Evolutionary conservation across 35 echinoderm and acorn worm species (phyloP).

Genomic region (Stichopus chloronotus): DNA sequence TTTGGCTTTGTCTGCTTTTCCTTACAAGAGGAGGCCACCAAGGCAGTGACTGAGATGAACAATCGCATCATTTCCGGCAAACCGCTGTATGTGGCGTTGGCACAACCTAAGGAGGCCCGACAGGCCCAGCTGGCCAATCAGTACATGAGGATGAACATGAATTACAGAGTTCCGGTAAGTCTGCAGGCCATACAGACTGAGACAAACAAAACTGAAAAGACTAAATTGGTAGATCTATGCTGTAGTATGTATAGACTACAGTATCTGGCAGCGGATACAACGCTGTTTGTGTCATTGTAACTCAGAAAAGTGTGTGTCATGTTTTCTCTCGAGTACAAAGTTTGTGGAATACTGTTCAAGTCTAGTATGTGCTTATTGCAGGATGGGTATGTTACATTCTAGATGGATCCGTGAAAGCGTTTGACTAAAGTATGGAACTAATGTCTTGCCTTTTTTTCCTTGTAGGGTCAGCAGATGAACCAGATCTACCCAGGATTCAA

Average conservation of each 20-base stretch:
- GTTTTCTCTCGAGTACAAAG: neutral
- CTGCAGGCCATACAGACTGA: neutral
- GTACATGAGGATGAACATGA: constrained; percentile 67
- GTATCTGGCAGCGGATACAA: neutral
- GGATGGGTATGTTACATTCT: neutral
- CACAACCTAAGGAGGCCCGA: constrained; percentile 88
- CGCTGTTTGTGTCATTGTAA: neutral
- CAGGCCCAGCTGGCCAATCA: constrained; percentile 76
- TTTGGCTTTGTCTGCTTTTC: constrained; percentile 98
- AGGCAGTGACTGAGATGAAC: constrained; percentile 95
- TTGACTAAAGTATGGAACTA: neutral
- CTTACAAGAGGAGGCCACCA: constrained; percentile 87
- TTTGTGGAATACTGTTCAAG: neutral
- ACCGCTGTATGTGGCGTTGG: constrained; percentile 87
- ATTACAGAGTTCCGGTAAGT: constrained; percentile 27
- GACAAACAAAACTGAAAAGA: neutral
- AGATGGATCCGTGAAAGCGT: neutral
- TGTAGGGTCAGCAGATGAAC: constrained; percentile 72
- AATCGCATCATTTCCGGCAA: constrained; percentile 76
- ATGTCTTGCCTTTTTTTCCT: neutral
- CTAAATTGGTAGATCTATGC: neutral
- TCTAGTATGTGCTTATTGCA: neutral
- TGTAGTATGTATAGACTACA: neutral
- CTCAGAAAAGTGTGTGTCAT: neutral
- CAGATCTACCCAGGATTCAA: constrained; percentile 68